Evolutionary conservation across 2,888 invertebrate species (phyloP).

Genomic region (Ametastegia equiseti): DNA sequence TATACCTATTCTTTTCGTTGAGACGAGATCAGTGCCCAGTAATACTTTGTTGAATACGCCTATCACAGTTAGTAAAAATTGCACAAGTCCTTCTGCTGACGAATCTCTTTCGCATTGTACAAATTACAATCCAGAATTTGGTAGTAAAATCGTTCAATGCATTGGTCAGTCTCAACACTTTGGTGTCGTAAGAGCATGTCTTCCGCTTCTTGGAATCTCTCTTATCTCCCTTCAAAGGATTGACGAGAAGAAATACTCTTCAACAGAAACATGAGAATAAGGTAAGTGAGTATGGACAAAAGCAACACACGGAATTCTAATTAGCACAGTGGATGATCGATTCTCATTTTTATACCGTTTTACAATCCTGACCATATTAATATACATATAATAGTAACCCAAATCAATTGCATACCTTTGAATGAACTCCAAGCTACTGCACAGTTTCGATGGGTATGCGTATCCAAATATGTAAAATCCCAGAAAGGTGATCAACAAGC

Average conservation of each 20-base stretch:
- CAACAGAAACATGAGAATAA: background rate
- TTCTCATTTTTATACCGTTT: background rate
- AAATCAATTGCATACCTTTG: conserved; percentile 44
- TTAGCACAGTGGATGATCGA: background rate
- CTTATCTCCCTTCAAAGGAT: background rate
- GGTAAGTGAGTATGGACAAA: background rate
- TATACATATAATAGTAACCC: background rate
- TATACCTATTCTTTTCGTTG: no score
- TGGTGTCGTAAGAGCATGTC: background rate
- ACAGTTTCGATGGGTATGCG: conserved; percentile 23
- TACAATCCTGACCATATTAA: background rate
- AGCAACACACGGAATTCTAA: background rate
- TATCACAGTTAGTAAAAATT: background rate
- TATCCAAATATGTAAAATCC: conserved; percentile 49
- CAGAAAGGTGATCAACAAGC: conserved; percentile 33
- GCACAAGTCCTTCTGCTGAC: background rate
- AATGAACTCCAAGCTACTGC: conserved; percentile 47
- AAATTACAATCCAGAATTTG: background rate
- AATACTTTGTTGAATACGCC: background rate
- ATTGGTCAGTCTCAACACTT: background rate
- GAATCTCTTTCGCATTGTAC: no score
- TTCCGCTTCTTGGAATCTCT: background rate
- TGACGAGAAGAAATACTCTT: conserved; percentile 4
- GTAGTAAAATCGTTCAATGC: background rate
- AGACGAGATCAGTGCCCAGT: no score